Base-by-base conservation (phyloP, 2,888 invertebrate genomes). In the Mermis nigrescens region DNA sequence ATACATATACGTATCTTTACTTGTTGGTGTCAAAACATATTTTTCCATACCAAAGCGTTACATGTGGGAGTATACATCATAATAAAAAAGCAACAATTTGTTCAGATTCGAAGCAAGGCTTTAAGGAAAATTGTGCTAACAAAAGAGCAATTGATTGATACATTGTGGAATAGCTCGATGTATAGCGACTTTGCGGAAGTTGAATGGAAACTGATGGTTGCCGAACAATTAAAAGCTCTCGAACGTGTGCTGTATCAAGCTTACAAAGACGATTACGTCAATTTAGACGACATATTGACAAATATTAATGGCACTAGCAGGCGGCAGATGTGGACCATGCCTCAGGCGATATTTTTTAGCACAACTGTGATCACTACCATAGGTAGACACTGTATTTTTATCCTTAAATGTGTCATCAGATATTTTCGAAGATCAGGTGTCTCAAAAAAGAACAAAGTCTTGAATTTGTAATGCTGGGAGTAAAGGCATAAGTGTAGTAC, bases 241-340 rank as follows among this genome's bases (percentile, higher is more conserved):
- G 19, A 12, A 38, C 12, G 38, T 15, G 12, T 19, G 19, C 38
- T 38, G 19, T 38, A 38, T 19, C 12, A 19, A 38, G 38, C 38
- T 38, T 38, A 38, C 19, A 12, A 38, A 38, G 38, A 15, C 12
- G 38, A 38, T 12, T 38, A 38, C 19, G 38, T 38, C 12, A 38
- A 12, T 38, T 12, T 38, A 15, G 38, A 38, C 19, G 38, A 38
- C 19, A 38, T 38, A 12, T 15, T 38, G 12, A 38, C 38, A 12
- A 38, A 38, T 19, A 38, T 19, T 12, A 15, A 12, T 12, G 38
- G 38, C 38, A 38, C 38, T 15, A n/a, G n/a, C n/a, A n/a, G n/a
- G n/a, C n/a, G n/a, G n/a, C n/a, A n/a, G n/a, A 69, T 69, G 4
- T 71, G 71, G 71, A 70, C 72, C 0, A 72, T 66, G 60, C 66